Percentiles rank a stretch among this genome's conserved stretches.
phyloP scores from a whole-genome alignment of 2,888 invertebrate genomes.

The Apodemia hepburni region DNA sequence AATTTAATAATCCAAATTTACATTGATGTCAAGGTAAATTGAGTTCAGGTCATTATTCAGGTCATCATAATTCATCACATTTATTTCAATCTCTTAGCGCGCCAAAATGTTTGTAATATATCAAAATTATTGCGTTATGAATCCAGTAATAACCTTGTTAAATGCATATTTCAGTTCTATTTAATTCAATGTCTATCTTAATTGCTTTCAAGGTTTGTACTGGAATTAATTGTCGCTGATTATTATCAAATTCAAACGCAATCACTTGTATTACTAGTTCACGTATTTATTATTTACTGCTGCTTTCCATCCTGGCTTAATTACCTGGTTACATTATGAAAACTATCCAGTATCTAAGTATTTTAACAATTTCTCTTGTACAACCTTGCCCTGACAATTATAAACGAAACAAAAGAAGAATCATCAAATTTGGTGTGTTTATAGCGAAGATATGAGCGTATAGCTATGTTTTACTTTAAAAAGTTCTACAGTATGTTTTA shows the following conservation, averaged over 20 bases:
- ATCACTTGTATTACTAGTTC: too few relatives aligned
- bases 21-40: slow-evolving; percentile 29
- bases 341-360: too few relatives aligned
- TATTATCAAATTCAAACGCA: neutral
- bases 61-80: slow-evolving; percentile 19
- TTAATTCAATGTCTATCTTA: slow-evolving; percentile 3
- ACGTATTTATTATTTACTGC: too few relatives aligned
- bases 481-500: too few relatives aligned
- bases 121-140: slow-evolving; percentile 23
- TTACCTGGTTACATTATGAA: too few relatives aligned
- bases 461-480: too few relatives aligned
- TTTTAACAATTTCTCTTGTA: too few relatives aligned
- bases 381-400: too few relatives aligned
- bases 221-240: slow-evolving; percentile 7
- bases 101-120: slow-evolving; percentile 26
- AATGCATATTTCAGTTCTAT: neutral
- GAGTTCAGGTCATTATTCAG: slow-evolving; percentile 20
- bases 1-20: slow-evolving; percentile 16
- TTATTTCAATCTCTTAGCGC: slow-evolving; percentile 25
- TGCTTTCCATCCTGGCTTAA: too few relatives aligned
- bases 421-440: too few relatives aligned
- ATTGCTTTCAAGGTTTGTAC: slow-evolving; percentile 8
- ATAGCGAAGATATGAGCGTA: too few relatives aligned
- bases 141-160: slow-evolving; percentile 11
- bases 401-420: too few relatives aligned